These are phyloP conservation scores for Nymphalis urticae DNA, from an alignment of 2,888 invertebrate genomes.

Conservation along the genomic window DNA sequence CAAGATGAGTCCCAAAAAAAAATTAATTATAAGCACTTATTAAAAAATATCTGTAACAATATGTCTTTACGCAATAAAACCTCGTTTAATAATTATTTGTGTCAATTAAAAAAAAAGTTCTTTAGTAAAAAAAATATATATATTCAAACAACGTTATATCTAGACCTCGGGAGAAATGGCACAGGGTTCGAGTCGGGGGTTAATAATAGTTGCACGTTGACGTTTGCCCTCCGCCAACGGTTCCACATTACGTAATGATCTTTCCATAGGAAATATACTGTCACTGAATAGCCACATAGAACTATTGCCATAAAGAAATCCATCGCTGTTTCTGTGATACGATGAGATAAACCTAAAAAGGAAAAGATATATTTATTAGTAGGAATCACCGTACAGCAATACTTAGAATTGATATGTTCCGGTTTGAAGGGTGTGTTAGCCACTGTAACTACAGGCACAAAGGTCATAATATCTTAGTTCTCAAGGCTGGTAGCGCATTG, in stretches of 20 bases:
- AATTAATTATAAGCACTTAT: too few species aligned
- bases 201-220: slow-evolving; percentile 83
- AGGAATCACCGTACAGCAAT: too few species aligned
- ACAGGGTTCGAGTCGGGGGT: slow-evolving; percentile 76
- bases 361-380: slow-evolving; percentile 28
- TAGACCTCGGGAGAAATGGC: slow-evolving; percentile 67
- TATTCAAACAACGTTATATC: slow-evolving; percentile 67
- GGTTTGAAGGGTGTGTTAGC: too few species aligned
- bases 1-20: too few species aligned
- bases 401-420: too few species aligned
- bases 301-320: slow-evolving; percentile 84
- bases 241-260: slow-evolving; percentile 87
- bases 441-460: too few species aligned
- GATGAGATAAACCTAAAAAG: slow-evolving; percentile 70
- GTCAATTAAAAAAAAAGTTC: neutral
- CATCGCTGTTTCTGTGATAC: slow-evolving; percentile 83
- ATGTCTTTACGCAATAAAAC: too few species aligned
- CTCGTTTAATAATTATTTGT: neutral
- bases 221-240: slow-evolving; percentile 84
- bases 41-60: too few species aligned
- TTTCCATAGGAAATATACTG: slow-evolving; percentile 84
- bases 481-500: too few species aligned
- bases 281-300: slow-evolving; percentile 83
- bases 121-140: neutral
- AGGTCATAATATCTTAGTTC: too few species aligned